phyloP scores from a whole-genome alignment of 1,140 invertebrate genomes.

The Aradophagus sp. region DNA sequence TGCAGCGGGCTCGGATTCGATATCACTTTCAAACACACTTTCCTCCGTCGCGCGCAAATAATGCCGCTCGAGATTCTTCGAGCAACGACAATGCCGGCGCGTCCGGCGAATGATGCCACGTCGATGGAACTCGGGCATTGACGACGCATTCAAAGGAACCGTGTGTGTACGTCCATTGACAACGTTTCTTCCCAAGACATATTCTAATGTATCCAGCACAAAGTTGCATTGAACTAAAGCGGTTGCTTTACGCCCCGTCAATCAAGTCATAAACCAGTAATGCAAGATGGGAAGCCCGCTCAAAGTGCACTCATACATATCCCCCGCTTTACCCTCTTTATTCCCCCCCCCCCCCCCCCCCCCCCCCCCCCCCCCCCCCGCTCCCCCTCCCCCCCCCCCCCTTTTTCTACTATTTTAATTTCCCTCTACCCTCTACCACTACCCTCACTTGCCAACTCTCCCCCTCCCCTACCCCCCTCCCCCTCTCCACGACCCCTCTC shows the following conservation, averaged over 20 bases:
- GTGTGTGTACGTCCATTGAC: constrained; percentile 31
- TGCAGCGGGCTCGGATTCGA: constrained; percentile 10
- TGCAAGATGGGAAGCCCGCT: constrained; percentile 45
- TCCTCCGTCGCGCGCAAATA: constrained; percentile 23
- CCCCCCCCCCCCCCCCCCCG: no score
- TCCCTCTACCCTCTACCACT: no score
- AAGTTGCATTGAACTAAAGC: constrained; percentile 47
- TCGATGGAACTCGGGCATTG: constrained; percentile 51
- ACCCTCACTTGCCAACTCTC: no score
- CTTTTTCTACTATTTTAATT: no score
- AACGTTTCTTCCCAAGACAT: constrained; percentile 42
- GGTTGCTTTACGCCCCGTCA: constrained; percentile 50
- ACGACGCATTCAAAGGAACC: constrained; percentile 45
- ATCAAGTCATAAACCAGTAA: constrained; percentile 53
- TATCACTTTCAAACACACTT: constrained; percentile 28
- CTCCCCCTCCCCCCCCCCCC: no score
- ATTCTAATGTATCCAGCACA: constrained; percentile 57
- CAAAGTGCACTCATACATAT: constrained; percentile 43
- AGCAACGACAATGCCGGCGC: constrained; percentile 20
- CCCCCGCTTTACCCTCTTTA: no score
- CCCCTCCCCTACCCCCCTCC: no score
- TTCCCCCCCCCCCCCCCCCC: no score
- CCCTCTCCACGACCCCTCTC: no score
- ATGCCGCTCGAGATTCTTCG: constrained; percentile 10
- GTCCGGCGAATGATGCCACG: constrained; percentile 35